Evolutionary conservation across 2,113 vertebrate genomes (phyloP), one percentile per base, ranked within the genome.

Genomic region (Struthio camelus): DNA sequence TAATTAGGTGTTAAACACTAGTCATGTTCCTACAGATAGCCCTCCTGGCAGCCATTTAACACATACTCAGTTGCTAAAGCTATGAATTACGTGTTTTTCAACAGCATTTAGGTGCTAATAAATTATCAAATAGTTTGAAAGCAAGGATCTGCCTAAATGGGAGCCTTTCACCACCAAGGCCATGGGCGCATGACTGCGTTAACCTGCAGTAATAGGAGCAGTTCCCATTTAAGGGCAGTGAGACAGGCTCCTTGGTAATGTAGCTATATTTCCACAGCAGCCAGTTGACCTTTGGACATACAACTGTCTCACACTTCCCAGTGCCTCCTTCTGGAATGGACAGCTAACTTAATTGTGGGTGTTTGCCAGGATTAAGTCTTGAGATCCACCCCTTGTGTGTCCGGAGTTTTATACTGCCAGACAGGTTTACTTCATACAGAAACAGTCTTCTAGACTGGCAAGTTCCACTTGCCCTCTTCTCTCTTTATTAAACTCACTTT

Each of bases 1-100:
- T 93, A 95, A 97, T 93, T 82, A 91, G 64, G 87, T 94, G 94
- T 85, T 86, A 97, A 96, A 85, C 71, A 87, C 71, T 25, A 80
- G 36, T 54, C 44, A 1, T 72, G 71, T 48, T 87, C 75, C 58
- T 80, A 70, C 75, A 94, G 91, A 96, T 95, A 95, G 85, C 19
- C 81, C 66, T 93, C 75, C 81, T 87, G 81, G n/a, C 81, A 93
- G 67, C 54, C 67, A 51, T 93, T 94, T 97, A 73, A 89, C 79
- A 51, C 71, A 65, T 80, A 24, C 30, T 82, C 53, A 30, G 44
- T 58, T 85, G 89, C 58, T 94, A 96, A 92, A 95, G 62, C 80
- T 89, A 80, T 78, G 70, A 94, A 72, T 66, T 9, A 77, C 53
- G 66, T 44, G 40, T 53, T 94, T 96, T 96, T 94, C 94, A 94